Evolutionary conservation across 2,113 vertebrate species (phyloP).

Genomic region (Entosphenus tridentatus): DNA sequence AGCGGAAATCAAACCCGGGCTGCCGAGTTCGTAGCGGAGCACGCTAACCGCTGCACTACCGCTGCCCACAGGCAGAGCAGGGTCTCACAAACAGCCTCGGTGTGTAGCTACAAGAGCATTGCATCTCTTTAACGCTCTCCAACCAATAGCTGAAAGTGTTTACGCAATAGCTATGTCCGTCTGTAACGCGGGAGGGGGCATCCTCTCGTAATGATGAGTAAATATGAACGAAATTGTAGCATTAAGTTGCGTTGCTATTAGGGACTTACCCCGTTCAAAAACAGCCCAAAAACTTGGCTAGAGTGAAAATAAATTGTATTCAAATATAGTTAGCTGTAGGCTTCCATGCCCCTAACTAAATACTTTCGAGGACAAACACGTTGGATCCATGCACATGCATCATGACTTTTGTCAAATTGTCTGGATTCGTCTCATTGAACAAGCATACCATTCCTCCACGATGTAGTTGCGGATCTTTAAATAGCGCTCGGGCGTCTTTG

Average conservation of each 20-base stretch:
- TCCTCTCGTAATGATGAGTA: too few species aligned
- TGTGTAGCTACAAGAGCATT: too few species aligned
- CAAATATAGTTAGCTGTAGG: neutral
- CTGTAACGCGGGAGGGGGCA: too few species aligned
- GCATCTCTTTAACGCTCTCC: too few species aligned
- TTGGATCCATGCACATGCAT: neutral
- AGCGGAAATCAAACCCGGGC: too few species aligned
- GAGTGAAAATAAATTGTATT: neutral
- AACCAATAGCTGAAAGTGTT: too few species aligned
- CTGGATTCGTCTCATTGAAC: neutral
- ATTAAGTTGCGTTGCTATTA: neutral
- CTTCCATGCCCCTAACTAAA: neutral
- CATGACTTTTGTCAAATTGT: neutral
- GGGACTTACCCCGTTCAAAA: neutral
- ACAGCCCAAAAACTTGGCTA: neutral
- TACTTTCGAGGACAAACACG: neutral
- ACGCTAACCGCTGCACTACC: too few species aligned
- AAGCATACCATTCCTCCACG: conserved; percentile 70
- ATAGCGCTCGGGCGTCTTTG: conserved; percentile 88
- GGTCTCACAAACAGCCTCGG: too few species aligned
- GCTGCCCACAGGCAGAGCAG: too few species aligned
- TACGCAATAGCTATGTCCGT: too few species aligned
- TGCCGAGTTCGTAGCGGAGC: too few species aligned
- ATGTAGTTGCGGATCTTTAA: conserved; percentile 95
- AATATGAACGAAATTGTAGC: too few species aligned